Conservation (phyloP, 2,888 invertebrate species). For the Limenitis arthemis region DNA sequence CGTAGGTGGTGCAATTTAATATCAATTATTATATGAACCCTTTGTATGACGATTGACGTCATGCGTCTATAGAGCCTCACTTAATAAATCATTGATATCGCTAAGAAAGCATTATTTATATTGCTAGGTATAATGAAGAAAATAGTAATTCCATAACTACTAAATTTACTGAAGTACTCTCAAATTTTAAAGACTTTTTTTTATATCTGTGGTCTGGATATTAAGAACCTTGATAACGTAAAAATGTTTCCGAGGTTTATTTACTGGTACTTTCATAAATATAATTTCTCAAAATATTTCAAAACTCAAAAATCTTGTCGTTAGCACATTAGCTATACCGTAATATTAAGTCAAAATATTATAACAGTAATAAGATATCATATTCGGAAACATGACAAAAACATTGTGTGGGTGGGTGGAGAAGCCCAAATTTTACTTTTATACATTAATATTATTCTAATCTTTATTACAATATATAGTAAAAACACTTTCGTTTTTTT, state of each 20-base stretch:
- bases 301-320: no score
- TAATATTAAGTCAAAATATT: no score
- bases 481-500: constrained; percentile 5
- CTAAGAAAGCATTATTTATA: neutral
- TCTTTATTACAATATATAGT: neutral
- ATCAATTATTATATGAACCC: constrained; percentile 1
- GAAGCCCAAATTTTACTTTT: constrained; percentile 12
- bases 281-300: neutral
- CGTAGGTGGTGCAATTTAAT: constrained; percentile 13
- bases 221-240: no score
- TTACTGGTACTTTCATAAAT: neutral
- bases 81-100: neutral
- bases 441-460: constrained; percentile 8
- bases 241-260: no score
- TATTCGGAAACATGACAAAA: neutral
- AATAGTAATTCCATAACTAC: no score
- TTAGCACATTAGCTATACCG: no score
- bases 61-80: neutral
- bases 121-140: no score
- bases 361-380: no score
- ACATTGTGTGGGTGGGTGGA: constrained; percentile 7
- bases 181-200: no score
- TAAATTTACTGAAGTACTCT: no score
- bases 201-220: no score
- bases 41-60: neutral